A percentile compares a stretch with the other conserved stretches of the same genome.
Conservation (phyloP, 2,888 invertebrate genomes). For the Ectropis crepuscularia region DNA sequence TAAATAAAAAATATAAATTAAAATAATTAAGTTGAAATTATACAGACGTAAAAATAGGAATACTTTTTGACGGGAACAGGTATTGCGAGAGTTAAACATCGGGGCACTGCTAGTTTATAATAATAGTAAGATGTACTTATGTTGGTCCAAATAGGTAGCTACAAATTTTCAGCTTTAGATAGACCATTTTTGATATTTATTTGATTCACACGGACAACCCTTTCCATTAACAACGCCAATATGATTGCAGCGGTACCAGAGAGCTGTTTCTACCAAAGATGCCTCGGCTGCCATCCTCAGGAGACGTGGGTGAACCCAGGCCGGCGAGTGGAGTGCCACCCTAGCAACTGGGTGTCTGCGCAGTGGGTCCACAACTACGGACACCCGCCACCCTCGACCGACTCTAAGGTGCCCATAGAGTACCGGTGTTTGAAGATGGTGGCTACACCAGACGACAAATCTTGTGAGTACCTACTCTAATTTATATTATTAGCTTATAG, state of each 20-base stretch:
- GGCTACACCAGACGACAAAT: slow-evolving; percentile 76
- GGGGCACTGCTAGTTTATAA: no score
- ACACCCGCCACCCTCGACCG: slow-evolving; percentile 73
- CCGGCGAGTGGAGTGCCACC: slow-evolving; percentile 61
- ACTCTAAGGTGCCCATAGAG: slow-evolving; percentile 70
- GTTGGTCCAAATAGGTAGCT: no score
- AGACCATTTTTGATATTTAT: no score
- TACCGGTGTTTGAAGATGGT: slow-evolving; percentile 77
- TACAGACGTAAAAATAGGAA: no score
- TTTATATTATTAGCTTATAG: background rate
- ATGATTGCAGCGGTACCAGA: slow-evolving; percentile 68
- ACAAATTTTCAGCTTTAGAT: no score
- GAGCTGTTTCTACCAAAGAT: slow-evolving; percentile 72
- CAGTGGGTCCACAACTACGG: slow-evolving; percentile 76
- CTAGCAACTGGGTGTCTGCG: slow-evolving; percentile 72
- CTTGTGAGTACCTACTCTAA: slow-evolving; percentile 61
- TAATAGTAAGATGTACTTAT: no score
- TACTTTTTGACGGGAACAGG: no score
- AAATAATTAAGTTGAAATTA: no score
- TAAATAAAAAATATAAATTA: no score
- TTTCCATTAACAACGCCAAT: background rate
- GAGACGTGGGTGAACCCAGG: slow-evolving; percentile 58
- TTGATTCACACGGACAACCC: no score
- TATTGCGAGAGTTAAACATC: no score
- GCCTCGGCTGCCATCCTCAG: slow-evolving; percentile 70